phyloP scores from a whole-genome alignment of 1,140 invertebrate species.

The Penaeus japonicus region DNA sequence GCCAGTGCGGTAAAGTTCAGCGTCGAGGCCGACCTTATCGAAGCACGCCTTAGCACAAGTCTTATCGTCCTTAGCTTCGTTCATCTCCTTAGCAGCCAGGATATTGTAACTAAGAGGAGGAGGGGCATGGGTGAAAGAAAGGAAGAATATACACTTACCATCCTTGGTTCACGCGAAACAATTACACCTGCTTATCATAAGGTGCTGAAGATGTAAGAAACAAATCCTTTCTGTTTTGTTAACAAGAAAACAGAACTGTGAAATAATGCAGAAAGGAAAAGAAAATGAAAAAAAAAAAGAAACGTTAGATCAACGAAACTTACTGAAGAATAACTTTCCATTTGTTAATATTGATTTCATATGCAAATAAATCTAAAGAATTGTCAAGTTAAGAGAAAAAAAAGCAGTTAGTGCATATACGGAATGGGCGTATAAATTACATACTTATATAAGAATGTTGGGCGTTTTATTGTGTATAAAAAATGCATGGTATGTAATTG shows the following conservation, averaged over 20 bases:
- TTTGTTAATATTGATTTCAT: neutral
- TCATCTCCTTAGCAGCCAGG: slow-evolving; percentile 70
- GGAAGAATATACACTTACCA: neutral
- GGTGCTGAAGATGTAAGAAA: neutral
- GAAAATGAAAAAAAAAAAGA: too few relatives aligned
- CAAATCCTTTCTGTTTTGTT: too few relatives aligned
- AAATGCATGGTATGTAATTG: neutral
- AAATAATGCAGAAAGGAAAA: too few relatives aligned
- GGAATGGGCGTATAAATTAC: neutral
- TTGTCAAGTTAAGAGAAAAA: neutral
- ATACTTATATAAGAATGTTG: neutral
- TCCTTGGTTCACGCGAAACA: too few relatives aligned
- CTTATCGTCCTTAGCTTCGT: slow-evolving; percentile 69
- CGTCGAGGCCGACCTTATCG: slow-evolving; percentile 8
- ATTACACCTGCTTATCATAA: too few relatives aligned
- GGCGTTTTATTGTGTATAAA: neutral
- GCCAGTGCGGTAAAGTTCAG: slow-evolving; percentile 91
- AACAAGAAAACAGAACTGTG: too few relatives aligned
- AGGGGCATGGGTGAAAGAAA: neutral
- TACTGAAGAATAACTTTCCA: neutral
- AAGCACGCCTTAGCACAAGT: slow-evolving; percentile 61
- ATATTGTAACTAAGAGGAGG: slow-evolving; percentile 67
- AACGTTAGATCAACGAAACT: too few relatives aligned
- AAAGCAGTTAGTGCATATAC: neutral
- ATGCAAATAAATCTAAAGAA: neutral